Evolutionary conservation across 2,113 vertebrate genomes (phyloP).

Genomic region (Anolis carolinensis): DNA sequence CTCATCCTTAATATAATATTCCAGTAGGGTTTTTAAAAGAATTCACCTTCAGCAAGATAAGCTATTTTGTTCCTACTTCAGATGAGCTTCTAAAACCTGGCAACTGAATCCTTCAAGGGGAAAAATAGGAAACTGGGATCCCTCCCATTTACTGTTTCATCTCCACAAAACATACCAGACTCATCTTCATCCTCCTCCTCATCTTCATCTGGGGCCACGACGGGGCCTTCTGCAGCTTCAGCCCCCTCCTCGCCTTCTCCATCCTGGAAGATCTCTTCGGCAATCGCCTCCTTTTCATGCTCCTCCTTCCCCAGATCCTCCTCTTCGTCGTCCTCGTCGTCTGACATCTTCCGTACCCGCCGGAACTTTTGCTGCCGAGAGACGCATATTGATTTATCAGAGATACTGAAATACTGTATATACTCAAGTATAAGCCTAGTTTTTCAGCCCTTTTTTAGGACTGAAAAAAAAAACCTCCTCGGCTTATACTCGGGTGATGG

Average conservation of each 20-base stretch:
- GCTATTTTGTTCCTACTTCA: neutral
- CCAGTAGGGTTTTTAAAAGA: neutral
- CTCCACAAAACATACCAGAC: slow-evolving; percentile 80
- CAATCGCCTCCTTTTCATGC: slow-evolving; percentile 93
- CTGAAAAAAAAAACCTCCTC: no score
- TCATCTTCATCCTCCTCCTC: slow-evolving; percentile 95
- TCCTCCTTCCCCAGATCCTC: slow-evolving; percentile 85
- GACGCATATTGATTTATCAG: neutral
- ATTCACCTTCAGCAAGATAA: neutral
- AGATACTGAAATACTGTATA: no score
- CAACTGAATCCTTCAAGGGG: neutral
- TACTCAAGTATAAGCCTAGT: no score
- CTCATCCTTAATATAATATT: no score
- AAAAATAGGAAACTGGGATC: no score
- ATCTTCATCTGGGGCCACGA: slow-evolving; percentile 81
- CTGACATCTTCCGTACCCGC: slow-evolving; percentile 92
- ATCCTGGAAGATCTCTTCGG: slow-evolving; percentile 95
- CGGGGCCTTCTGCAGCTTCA: slow-evolving; percentile 81
- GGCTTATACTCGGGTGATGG: no score
- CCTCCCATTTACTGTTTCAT: no score
- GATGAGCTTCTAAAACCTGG: no score
- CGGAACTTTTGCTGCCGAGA: slow-evolving; percentile 90
- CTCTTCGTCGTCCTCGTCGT: slow-evolving; percentile 94
- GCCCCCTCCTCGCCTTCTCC: slow-evolving; percentile 92
- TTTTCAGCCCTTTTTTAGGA: no score